Evolutionary conservation across 2,888 invertebrate genomes (phyloP).

Genomic region (Acrobasis consociella): DNA sequence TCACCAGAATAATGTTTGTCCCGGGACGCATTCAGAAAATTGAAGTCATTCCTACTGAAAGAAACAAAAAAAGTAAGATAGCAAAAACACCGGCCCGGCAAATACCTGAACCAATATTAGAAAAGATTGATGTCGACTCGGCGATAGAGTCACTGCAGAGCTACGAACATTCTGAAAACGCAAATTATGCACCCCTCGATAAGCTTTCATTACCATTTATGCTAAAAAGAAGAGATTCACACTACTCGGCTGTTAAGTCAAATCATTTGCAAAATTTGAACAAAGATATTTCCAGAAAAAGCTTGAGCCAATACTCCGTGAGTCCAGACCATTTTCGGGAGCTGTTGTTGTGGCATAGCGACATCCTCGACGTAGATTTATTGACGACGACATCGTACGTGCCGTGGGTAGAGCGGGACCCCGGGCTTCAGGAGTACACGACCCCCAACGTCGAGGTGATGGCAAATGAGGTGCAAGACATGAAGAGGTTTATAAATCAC

Average conservation of each 20-base stretch:
- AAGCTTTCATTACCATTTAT: constrained; percentile 1
- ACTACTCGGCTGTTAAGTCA: background rate
- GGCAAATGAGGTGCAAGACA: constrained; percentile 2
- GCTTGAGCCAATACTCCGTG: background rate
- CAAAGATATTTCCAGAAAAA: background rate
- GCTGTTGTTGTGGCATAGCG: constrained; percentile 5
- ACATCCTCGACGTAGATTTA: constrained; percentile 5
- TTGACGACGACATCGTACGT: background rate
- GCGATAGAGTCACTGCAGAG: background rate
- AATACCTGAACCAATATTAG: background rate
- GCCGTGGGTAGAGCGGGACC: background rate
- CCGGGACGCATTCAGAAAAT: background rate
- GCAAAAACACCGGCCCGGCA: background rate
- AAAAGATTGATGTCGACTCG: background rate
- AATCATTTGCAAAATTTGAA: too few species aligned
- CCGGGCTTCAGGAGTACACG: background rate
- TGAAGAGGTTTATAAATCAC: background rate
- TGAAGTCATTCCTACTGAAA: background rate
- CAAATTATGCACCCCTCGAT: background rate
- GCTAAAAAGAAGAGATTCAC: background rate
- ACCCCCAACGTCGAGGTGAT: background rate
- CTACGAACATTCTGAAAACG: background rate
- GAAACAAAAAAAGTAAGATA: background rate
- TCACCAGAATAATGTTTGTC: background rate
- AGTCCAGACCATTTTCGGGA: constrained; percentile 11